These are phyloP conservation scores for Catharus ustulatus DNA, from an alignment of 2,797 vertebrate species.

Conservation along the genomic window DNA sequence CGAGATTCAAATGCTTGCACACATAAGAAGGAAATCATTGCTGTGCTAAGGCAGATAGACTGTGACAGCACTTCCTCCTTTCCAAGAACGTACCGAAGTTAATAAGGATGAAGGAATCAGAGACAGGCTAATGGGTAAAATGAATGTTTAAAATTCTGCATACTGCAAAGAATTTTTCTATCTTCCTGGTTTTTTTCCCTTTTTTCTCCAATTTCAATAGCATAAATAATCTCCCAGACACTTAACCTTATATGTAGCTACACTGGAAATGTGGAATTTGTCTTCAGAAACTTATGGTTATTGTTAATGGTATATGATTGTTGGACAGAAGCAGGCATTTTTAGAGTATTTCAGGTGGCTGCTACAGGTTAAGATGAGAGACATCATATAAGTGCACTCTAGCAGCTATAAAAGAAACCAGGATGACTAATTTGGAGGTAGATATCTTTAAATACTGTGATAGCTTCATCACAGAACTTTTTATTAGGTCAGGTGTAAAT, in stretches of 20 bases:
- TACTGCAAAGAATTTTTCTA: not conserved
- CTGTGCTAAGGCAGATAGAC: not conserved
- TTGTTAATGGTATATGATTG: not conserved
- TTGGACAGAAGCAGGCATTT: not conserved
- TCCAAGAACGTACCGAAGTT: not conserved
- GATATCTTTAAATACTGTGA: not conserved
- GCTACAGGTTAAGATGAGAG: not conserved
- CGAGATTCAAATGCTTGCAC: not conserved
- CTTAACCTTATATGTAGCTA: not conserved
- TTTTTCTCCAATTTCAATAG: not conserved
- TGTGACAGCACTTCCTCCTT: not conserved
- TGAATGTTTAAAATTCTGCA: not conserved
- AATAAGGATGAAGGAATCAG: not conserved
- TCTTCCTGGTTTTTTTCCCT: not conserved
- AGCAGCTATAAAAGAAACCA: not conserved
- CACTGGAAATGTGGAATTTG: not conserved
- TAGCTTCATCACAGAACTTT: not conserved
- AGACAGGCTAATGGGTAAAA: not conserved
- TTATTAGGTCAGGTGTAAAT: not conserved
- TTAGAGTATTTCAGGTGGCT: not conserved
- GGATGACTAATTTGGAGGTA: not conserved
- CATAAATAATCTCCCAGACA: not conserved
- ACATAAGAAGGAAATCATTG: not conserved
- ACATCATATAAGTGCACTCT: not conserved
- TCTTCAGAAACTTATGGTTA: not conserved